A percentile compares a stretch with the other conserved stretches of the same genome.
phyloP scores from a whole-genome alignment of 2,113 vertebrate species.

The Egretta garzetta region DNA sequence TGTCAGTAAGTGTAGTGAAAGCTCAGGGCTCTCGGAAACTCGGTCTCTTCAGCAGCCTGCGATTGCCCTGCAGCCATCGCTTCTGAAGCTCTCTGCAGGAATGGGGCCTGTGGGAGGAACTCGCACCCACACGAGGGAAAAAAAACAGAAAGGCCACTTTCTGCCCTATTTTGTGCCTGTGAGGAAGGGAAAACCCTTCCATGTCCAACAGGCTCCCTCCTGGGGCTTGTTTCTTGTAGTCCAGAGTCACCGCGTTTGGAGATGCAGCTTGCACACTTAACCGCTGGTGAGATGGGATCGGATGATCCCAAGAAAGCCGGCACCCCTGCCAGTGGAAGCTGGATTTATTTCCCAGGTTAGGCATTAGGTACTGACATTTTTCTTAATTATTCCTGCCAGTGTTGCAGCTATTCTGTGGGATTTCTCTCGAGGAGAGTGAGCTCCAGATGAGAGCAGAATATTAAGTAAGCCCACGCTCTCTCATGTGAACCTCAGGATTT shows the following conservation, averaged over 20 bases:
- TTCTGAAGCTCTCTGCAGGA: not conserved
- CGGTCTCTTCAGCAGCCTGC: accelerated
- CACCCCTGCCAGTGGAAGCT: not conserved
- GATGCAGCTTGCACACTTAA: not conserved
- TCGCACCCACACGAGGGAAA: accelerated
- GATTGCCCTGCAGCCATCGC: not conserved
- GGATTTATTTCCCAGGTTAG: not conserved
- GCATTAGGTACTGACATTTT: not conserved
- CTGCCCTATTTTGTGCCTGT: not conserved
- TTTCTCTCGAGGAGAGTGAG: not conserved
- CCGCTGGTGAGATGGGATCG: accelerated
- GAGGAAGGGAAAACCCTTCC: not conserved
- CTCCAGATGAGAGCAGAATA: not conserved
- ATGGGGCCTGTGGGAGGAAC: not conserved
- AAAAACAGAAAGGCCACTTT: not conserved
- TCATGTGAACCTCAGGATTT: not conserved
- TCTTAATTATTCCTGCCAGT: not conserved
- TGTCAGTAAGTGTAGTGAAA: not conserved
- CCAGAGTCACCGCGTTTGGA: not conserved
- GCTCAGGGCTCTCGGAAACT: not conserved
- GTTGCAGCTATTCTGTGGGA: not conserved
- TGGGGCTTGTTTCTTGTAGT: not conserved
- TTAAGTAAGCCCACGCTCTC: not conserved
- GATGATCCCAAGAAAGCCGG: accelerated
- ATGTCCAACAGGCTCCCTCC: not conserved